Evolutionary conservation across 2,113 vertebrate genomes (phyloP), one percentile per base, ranked within the genome.

Genomic region (Brachyistius frenatus): DNA sequence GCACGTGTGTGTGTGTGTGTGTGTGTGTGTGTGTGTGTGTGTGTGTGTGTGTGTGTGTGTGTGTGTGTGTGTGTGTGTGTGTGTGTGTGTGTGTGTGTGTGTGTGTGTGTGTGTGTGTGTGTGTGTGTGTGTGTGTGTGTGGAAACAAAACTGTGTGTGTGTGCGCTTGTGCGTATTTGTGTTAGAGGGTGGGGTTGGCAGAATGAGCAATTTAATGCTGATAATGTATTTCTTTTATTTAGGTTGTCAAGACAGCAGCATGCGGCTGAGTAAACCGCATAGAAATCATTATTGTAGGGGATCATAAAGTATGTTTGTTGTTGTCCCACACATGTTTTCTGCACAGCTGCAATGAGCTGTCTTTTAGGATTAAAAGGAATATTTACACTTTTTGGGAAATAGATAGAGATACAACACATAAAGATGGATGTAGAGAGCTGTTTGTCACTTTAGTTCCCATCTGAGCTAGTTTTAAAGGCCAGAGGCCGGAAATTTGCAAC

Each of bases 121-220:
- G 37, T 37, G 37, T 37, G 37, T 37, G 37, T 37, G 6, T 13
- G 41, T 13, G 41, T 44, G 10, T 44, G 41, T 44, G 41, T 44
- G 23, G 23, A 23, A 23, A 23, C 23, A 23, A 23, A 23, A 23
- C 23, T 44, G 41, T 44, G 41, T 44, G 41, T 44, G 41, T 71
- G 15, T 65, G 60, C 11, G 82, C 57, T 15, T 58, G 63, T 66
- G 64, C 46, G 60, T 65, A 61, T 32, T 33, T 3, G 13, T 50
- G 53, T 31, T 47, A 57, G 41, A 70, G 66, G 63, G 86, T 86
- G 76, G 63, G 79, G 80, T 74, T 75, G 73, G 36, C 36, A 60
- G 15, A 31, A 36, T 73, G 31, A 72, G 8, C 16, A 68, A 36
- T 32, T 71, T 32, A 16, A 0, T n/a, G 47, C n/a, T 5, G 5